A percentile compares a stretch with the other conserved stretches of the same genome.
Conservation (phyloP, 2,888 invertebrate species). For the Papilio demoleus region DNA sequence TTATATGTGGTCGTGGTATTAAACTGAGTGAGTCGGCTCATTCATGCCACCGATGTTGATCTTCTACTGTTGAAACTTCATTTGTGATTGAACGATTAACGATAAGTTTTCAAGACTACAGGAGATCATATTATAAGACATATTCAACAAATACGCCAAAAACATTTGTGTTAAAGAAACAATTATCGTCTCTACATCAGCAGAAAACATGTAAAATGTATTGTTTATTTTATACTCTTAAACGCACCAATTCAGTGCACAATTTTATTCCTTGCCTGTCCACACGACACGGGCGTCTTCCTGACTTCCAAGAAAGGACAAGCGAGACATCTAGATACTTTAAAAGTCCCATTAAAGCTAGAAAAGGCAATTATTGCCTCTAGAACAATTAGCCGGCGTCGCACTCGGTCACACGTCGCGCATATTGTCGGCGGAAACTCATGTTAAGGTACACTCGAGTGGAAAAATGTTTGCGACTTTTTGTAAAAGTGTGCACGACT, state of each 20-base stretch:
- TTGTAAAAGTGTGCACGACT: neutral
- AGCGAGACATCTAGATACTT: conserved; percentile 46
- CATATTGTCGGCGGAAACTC: conserved; percentile 28
- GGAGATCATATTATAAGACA: too few relatives aligned
- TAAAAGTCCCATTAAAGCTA: conserved; percentile 61
- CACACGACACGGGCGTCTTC: conserved; percentile 31
- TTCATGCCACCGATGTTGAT: too few relatives aligned
- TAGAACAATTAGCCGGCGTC: conserved; percentile 61
- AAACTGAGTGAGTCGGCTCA: too few relatives aligned
- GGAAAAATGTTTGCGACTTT: conserved; percentile 25
- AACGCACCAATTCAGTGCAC: conserved; percentile 6
- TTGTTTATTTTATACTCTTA: conserved; percentile 10
- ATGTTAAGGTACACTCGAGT: conserved; percentile 29
- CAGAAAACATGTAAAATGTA: too few relatives aligned
- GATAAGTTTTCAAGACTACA: too few relatives aligned
- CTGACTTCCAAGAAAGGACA: conserved; percentile 34
- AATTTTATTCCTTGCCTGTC: conserved; percentile 27
- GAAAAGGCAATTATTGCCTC: conserved; percentile 66
- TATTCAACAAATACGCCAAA: too few relatives aligned
- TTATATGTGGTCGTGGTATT: too few relatives aligned
- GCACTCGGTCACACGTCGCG: conserved; percentile 44
- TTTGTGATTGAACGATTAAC: too few relatives aligned
- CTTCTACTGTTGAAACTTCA: too few relatives aligned
- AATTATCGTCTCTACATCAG: too few relatives aligned
- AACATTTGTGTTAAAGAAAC: too few relatives aligned